These are phyloP conservation scores for Deroplatys truncata DNA, from an alignment of 2,888 invertebrate species.

Conservation along the genomic window DNA sequence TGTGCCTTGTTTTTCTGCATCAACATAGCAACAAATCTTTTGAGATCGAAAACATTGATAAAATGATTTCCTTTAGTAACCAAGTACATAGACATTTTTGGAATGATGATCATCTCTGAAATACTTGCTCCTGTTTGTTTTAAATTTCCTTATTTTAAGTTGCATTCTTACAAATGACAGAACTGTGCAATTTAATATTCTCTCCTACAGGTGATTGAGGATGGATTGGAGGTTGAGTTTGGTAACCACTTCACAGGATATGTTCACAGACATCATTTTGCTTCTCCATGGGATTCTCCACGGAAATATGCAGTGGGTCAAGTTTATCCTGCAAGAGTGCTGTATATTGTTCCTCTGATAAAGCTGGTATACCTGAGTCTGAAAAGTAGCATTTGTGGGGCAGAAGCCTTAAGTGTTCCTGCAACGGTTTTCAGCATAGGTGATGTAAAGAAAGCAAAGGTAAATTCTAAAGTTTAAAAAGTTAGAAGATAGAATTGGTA, in stretches of 20 bases:
- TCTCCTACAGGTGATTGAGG: neutral
- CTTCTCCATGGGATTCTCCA: slow-evolving; percentile 39
- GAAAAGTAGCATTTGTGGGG: slow-evolving; percentile 30
- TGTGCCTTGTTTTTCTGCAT: no score
- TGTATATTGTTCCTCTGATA: slow-evolving; percentile 64
- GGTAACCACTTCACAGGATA: slow-evolving; percentile 46
- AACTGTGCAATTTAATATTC: no score
- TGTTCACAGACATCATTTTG: slow-evolving; percentile 37
- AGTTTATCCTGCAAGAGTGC: slow-evolving; percentile 39
- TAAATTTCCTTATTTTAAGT: no score
- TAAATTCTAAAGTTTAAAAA: neutral
- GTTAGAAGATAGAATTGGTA: neutral
- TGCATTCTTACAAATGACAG: no score
- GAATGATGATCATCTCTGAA: no score
- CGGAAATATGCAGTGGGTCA: slow-evolving; percentile 13
- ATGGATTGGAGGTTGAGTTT: slow-evolving; percentile 48
- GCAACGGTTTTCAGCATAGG: neutral
- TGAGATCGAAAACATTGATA: no score
- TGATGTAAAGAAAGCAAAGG: slow-evolving; percentile 9
- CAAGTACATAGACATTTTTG: no score
- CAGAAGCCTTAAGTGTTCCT: neutral
- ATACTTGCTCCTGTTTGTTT: no score
- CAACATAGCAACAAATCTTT: no score
- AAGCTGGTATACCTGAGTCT: slow-evolving; percentile 62
- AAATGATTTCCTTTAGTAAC: no score